phyloP scores from a whole-genome alignment of 2,797 vertebrate genomes.

The Intellagama lesueurii region DNA sequence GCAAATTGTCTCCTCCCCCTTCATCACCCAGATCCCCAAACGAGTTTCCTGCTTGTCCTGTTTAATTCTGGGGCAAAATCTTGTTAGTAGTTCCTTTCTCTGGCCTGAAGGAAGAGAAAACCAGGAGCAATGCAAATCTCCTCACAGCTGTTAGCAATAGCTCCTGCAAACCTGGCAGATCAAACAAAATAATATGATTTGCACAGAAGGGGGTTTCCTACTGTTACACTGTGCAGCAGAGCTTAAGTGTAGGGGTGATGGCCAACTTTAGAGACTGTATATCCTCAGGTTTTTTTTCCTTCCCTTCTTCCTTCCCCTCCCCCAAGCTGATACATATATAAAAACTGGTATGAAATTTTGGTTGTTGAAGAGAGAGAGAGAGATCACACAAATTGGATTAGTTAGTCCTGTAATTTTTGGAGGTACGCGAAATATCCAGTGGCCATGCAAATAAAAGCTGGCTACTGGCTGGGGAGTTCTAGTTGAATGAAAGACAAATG shows the following conservation, averaged over 20 bases:
- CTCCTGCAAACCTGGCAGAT: slow-evolving; percentile 38
- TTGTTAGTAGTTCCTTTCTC: slow-evolving; percentile 37
- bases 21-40: background rate
- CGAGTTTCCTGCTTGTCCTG: slow-evolving; percentile 49
- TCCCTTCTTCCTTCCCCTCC: no score
- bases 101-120: slow-evolving; percentile 17
- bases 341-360: background rate
- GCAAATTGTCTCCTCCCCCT: background rate
- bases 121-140: slow-evolving; percentile 21
- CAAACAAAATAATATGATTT: slow-evolving; percentile 34
- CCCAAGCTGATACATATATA: background rate
- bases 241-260: accelerated
- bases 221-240: background rate
- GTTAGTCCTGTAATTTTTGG: background rate
- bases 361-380: background rate
- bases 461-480: background rate
- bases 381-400: slow-evolving; percentile 14
- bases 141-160: slow-evolving; percentile 35
- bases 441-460: background rate
- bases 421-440: no score
- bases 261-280: background rate
- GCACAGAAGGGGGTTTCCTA: background rate
- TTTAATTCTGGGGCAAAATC: slow-evolving; percentile 45
- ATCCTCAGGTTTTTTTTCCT: accelerated
- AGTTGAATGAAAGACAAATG: background rate